Percentiles rank a stretch among this genome's conserved stretches.
These are phyloP conservation scores for Andricus quercusramuli DNA, from an alignment of 2,888 invertebrate species.

Conservation along the genomic window DNA sequence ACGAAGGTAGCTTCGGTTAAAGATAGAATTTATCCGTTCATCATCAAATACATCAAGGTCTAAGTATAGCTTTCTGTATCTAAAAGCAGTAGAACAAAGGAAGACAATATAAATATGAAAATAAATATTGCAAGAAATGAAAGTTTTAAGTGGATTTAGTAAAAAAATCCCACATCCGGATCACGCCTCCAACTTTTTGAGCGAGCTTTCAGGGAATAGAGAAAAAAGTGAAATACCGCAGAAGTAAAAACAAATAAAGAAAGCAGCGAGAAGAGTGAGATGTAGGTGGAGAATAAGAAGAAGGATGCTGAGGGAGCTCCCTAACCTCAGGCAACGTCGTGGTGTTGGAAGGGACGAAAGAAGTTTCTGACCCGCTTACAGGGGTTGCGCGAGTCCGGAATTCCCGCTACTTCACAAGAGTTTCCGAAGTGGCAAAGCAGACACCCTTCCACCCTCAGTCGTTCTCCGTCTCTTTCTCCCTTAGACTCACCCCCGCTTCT, in stretches of 20 bases:
- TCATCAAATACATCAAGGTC: not conserved
- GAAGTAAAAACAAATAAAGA: constrained; percentile 47
- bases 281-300: constrained; percentile 49
- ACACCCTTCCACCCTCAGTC: constrained; percentile 56
- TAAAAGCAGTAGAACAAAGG: constrained; percentile 40
- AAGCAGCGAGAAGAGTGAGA: constrained; percentile 45
- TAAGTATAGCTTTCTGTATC: not conserved
- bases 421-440: constrained; percentile 73
- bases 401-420: constrained; percentile 73
- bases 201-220: not conserved
- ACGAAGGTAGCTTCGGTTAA: constrained; percentile 3
- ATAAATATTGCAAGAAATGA: constrained; percentile 1
- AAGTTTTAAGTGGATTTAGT: constrained; percentile 12
- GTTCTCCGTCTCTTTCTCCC: constrained; percentile 46
- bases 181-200: not conserved
- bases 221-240: constrained; percentile 52
- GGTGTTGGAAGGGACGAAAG: constrained; percentile 72
- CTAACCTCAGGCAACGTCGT: constrained; percentile 73
- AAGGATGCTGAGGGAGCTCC: constrained; percentile 58
- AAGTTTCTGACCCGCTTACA: constrained; percentile 78
- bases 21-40: constrained; percentile 5
- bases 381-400: constrained; percentile 69
- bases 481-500: constrained; percentile 55
- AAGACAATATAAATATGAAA: not conserved
- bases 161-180: not conserved